Evolutionary conservation across 2,888 invertebrate genomes (phyloP), one percentile per base, ranked within the genome.

Genomic region (Sesia bembeciformis): DNA sequence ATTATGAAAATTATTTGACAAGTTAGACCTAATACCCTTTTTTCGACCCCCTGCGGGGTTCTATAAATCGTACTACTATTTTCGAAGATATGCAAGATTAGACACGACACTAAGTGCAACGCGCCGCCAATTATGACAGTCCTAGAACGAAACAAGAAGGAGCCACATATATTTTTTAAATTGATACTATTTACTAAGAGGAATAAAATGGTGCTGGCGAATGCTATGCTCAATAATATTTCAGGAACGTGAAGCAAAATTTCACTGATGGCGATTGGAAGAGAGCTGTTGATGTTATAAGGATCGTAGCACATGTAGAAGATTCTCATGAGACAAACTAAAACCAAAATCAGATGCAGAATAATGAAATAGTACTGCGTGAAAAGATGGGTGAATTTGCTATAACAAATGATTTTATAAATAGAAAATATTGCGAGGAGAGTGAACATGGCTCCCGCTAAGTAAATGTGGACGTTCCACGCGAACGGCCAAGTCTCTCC

Each of bases 241-340:
- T 96, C 94, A 0, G 96, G 96, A 56, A 96, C 92, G 72, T 96
- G 95, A 60, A 96, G 92, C 46, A 97, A 83, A 53, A 97, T 93
- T 71, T 96, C 94, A 54, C 96, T 95, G 41, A 96, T 86, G 58
- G 94, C 94, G 52, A 92, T 84, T 57, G 95, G 95, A 72, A 97
- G 91, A 0, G 94, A 95, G 58, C 92, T 92, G 58, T 94, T 93
- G n/a, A 95, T 93, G 72, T 97, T 97, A 76, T 98, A 98, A 0
- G 97, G 96, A 82, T 98, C 98, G 74, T 97, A 95, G 65, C 97
- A 95, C 65, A 98, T 91, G 74, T 96, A 97, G 66, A 96, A 94
- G 65, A 96, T 95, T 53, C 96, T 91, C 71, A 96, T 89, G 23
- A 94, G 91, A 72, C 97, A 96, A 50, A 97, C 94, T 6, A 94